Percentiles rank a stretch among this genome's conserved stretches.
phyloP scores from a whole-genome alignment of 2,113 vertebrate species.

The Psilopogon haemacephalus region DNA sequence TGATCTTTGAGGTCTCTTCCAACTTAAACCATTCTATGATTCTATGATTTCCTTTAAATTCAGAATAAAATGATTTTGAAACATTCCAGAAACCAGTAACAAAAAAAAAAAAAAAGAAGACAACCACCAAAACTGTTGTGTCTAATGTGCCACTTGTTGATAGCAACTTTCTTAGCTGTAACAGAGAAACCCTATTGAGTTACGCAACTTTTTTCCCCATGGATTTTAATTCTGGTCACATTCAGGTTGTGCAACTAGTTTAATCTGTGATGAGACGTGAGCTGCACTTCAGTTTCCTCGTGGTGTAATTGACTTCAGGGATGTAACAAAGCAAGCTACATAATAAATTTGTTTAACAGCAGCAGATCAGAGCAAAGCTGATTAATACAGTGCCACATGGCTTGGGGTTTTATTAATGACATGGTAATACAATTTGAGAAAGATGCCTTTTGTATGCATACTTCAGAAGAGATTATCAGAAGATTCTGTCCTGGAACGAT shows the following conservation, averaged over 20 bases:
- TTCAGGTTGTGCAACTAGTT: background rate
- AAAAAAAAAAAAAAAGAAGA: background rate
- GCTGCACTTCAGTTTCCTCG: background rate
- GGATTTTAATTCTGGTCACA: background rate
- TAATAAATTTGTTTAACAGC: background rate
- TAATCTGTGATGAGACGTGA: background rate
- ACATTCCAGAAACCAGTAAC: background rate
- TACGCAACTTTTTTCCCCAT: accelerated
- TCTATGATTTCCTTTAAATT: background rate
- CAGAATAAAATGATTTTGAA: background rate
- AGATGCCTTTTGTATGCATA: background rate
- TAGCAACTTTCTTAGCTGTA: background rate
- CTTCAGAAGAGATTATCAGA: background rate
- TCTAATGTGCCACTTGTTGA: background rate
- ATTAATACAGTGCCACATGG: background rate
- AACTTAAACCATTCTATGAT: too few species aligned
- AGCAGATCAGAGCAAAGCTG: background rate
- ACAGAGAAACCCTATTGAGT: background rate
- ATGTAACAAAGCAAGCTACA: background rate
- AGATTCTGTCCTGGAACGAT: background rate
- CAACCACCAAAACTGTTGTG: too few species aligned
- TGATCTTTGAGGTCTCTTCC: too few species aligned
- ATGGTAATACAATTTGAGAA: background rate
- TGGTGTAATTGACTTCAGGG: background rate
- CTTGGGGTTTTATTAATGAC: background rate